Evolutionary conservation across 2,797 vertebrate genomes (phyloP), one percentile per base, ranked within the genome.

Genomic region (Megalops cyprinoides): DNA sequence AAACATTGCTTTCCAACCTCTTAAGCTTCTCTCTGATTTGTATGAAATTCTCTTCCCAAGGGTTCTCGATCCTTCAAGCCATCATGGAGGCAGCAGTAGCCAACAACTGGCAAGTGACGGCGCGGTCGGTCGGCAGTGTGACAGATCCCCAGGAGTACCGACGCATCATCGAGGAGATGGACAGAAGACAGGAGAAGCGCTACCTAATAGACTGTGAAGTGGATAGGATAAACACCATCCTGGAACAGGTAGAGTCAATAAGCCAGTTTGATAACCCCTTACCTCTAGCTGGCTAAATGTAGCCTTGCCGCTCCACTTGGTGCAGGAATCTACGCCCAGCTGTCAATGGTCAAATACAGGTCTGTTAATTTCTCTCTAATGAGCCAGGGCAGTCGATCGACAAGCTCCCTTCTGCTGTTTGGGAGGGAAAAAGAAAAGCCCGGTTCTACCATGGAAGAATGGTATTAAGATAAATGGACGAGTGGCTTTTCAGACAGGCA

Each of bases 31-130:
- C 85, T 58, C 20, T 25, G 42, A 23, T 15, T 23, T 42, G 20
- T 71, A 0, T 48, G 8, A 53, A 25, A n/a, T 0, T 76, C 12
- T 80, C 25, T 62, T 34, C 76, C 87, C 62, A 83, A 99, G 97
- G 98, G 88, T 99, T 98, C 94, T 98, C 98, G 60, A 98, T 99
- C 87, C 96, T 99, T 87, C 98, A 99, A 90, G 97, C 97, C 23
- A 99, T 99, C 92, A 99, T 99, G 98, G 98, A 99, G 94, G 96
- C 98, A 76, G 98, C 98, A 0, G 98, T 99, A 58, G 96, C 98
- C 37, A 99, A 99, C 93, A 99, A 98, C 94, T 99, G 98, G 98
- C 97, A 99, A 94, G 98, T 99, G 93, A 99, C 98, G 37, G 98
- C 98, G 48, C 96, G 97, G 82, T 99, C 98, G 15, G 97, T 99